These are phyloP conservation scores for Drosophila anceps DNA, from an alignment of 2,888 invertebrate species.

Conservation along the genomic window DNA sequence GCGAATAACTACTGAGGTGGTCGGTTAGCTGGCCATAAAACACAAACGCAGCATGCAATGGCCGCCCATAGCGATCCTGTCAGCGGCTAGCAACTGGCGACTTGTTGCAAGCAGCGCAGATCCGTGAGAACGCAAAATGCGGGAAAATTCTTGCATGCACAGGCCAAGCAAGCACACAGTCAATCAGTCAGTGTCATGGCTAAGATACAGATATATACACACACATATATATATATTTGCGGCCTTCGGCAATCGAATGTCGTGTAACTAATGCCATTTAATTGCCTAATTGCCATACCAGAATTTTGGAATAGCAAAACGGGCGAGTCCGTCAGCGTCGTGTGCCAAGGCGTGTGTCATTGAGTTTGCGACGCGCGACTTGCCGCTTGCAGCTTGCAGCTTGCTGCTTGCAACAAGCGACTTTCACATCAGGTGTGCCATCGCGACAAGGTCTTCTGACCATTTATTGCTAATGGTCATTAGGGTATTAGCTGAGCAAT, in stretches of 20 bases:
- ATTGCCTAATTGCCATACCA: conserved; percentile 71
- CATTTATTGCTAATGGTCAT: conserved; percentile 28
- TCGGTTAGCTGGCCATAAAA: conserved; percentile 72
- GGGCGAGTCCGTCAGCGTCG: conserved; percentile 39
- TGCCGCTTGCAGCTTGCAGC: not conserved
- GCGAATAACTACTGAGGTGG: conserved; percentile 72
- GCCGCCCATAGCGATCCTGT: conserved; percentile 41
- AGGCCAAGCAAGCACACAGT: not conserved
- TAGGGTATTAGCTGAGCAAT: not conserved
- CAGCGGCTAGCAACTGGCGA: conserved; percentile 30
- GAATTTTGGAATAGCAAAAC: conserved; percentile 29
- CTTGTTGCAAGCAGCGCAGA: conserved; percentile 49
- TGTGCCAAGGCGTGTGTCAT: conserved; percentile 74
- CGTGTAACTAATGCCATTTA: conserved; percentile 67
- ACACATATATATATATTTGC: not conserved
- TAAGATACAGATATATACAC: conserved; percentile 1
- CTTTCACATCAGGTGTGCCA: conserved; percentile 45
- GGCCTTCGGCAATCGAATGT: conserved; percentile 58
- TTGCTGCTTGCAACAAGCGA: conserved; percentile 4
- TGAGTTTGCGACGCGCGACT: conserved; percentile 33
- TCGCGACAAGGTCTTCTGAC: conserved; percentile 14
- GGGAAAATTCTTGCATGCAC: conserved; percentile 21
- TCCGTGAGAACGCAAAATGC: conserved; percentile 58
- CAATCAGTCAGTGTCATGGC: conserved; percentile 6
- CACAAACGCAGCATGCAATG: conserved; percentile 32